phyloP scores from a whole-genome alignment of 2,113 vertebrate species.

The Conger conger region DNA sequence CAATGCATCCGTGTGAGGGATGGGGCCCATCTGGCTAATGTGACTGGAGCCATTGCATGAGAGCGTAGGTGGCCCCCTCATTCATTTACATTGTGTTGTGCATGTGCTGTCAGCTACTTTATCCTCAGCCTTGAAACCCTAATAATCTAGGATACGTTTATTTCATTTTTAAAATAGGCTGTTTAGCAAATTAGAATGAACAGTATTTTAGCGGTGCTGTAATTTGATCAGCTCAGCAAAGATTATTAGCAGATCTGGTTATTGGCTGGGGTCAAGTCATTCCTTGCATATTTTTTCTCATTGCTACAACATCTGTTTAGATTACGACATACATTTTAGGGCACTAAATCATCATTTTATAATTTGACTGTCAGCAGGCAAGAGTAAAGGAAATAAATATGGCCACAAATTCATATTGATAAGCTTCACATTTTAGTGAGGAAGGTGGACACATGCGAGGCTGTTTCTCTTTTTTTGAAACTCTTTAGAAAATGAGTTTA shows the following conservation, averaged over 20 bases:
- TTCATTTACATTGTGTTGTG: not conserved
- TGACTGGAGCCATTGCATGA: not conserved
- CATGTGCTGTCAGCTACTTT: not conserved
- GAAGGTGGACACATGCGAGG: slow-evolving; percentile 26
- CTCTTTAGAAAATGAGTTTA: slow-evolving; percentile 44
- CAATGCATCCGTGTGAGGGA: not conserved
- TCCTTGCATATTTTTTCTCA: slow-evolving; percentile 55
- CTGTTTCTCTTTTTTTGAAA: slow-evolving; percentile 35
- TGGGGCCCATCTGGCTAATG: not conserved
- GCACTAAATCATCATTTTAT: slow-evolving; percentile 59
- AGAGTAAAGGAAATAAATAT: slow-evolving; percentile 69
- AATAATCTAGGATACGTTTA: slow-evolving; percentile 16
- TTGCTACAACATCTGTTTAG: slow-evolving; percentile 47
- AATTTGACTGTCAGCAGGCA: slow-evolving; percentile 65
- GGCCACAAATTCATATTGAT: slow-evolving; percentile 43
- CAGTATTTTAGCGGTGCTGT: slow-evolving; percentile 42
- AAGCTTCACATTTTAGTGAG: slow-evolving; percentile 53
- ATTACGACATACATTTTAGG: slow-evolving; percentile 58
- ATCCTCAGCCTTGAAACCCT: not conserved
- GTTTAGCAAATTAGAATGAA: slow-evolving; percentile 55
- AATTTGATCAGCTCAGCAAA: slow-evolving; percentile 57
- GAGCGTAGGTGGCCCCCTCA: not conserved
- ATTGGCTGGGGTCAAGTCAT: slow-evolving; percentile 45
- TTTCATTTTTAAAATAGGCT: slow-evolving; percentile 37
- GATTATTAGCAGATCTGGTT: slow-evolving; percentile 47